Base-by-base conservation (phyloP, 2,888 invertebrate genomes). In the Phyllotreta cruciferae region DNA sequence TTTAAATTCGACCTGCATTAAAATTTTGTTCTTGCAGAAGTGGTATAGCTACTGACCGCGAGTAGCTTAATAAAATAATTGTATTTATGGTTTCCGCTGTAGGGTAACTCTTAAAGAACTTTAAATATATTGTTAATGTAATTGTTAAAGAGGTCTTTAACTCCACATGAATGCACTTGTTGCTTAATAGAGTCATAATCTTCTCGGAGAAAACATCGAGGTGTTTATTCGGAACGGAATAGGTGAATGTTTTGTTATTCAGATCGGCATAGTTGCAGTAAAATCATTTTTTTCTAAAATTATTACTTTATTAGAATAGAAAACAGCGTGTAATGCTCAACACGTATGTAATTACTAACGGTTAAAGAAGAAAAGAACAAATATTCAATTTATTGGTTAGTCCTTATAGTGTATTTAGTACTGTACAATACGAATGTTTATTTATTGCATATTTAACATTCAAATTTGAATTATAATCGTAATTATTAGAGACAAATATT, bases 81-180 rank as follows among this genome's bases (percentile, higher is more conserved):
- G 50, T 50, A 50, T 50, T 50, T 50, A 50, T 50, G 50, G 36
- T 50, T 50, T 50, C 50, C 50, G 50, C 50, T 50, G 50, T 36
- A 36, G 50, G 50, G 50, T 50, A 24, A 50, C 36, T 50, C 10
- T 50, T 50, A 35, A 50, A 50, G 34, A 9, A 50, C 50, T 50
- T 50, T 36, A 35, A n/a, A 50, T 50, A 36, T n/a, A 47, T 47
- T 47, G 47, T 11, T 47, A 6, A 10, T 47, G 9, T 50, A 9
- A 35, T 50, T 35, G 50, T 50, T 36, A 9, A 9, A 50, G 36
- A 50, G 50, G 50, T 50, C 50, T 50, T 50, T 50, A 34, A 50
- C 50, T 50, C n/a, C 13, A n/a, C 9, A 50, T 50, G 36, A 50
- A 50, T 35, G 36, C 36, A 50, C 36, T 50, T 50, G 50, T 47